Evolutionary conservation across 2,113 vertebrate genomes (phyloP).

Genomic region (Chloebia gouldiae): DNA sequence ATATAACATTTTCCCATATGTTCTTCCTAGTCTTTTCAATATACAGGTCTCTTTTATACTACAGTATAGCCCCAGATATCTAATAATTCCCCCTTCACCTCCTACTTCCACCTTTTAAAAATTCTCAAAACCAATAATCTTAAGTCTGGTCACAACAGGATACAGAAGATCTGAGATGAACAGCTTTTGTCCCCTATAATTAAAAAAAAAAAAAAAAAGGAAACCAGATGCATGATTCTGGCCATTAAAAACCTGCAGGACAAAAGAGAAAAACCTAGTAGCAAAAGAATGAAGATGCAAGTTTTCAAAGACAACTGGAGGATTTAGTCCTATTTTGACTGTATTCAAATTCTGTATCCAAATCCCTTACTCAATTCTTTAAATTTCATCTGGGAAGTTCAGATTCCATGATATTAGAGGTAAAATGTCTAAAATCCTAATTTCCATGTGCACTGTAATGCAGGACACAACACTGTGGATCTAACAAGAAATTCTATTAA

Average conservation of each 20-base stretch:
- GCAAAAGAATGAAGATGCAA: not conserved
- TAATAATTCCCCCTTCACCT: not conserved
- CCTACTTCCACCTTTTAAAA: not conserved
- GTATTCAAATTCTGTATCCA: not conserved
- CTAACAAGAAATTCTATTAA: not conserved
- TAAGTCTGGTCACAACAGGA: not conserved
- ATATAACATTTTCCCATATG: not conserved
- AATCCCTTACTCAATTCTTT: not conserved
- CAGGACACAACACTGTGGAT: not conserved
- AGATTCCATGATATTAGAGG: not conserved
- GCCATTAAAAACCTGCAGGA: not conserved
- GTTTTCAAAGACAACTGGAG: not conserved
- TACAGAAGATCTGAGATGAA: not conserved
- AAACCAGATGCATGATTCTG: not conserved
- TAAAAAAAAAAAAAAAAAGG: not conserved
- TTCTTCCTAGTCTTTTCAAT: not conserved
- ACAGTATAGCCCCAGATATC: not conserved
- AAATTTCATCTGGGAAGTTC: not conserved
- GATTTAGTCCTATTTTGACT: not conserved
- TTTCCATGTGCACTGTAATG: not conserved
- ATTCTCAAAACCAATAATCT: not conserved
- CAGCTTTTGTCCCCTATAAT: not conserved
- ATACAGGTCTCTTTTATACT: not conserved
- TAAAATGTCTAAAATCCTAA: not conserved
- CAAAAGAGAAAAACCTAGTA: not conserved